Evolutionary conservation across 53 echinoderm and acorn worm species (phyloP).

Genomic region (Apostichopus leukothele): DNA sequence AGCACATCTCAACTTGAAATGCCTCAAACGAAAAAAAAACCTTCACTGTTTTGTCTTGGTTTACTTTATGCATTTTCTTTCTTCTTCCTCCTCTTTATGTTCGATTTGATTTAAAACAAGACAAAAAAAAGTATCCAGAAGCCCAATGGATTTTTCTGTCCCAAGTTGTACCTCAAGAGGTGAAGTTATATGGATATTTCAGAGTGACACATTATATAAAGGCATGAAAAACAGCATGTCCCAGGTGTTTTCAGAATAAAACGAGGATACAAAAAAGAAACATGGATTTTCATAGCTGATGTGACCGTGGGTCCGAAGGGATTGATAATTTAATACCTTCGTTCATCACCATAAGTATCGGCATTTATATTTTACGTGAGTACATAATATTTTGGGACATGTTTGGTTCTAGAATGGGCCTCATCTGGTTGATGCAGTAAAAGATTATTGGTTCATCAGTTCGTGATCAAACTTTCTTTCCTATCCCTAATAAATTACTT

Average conservation of each 20-base stretch:
- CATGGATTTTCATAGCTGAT: background rate
- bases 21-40: too few relatives aligned
- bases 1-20: too few relatives aligned
- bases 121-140: too few relatives aligned
- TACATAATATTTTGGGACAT: slow-evolving; percentile 12
- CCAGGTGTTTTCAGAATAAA: background rate
- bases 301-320: background rate
- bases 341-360: background rate
- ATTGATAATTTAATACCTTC: background rate
- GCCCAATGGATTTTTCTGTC: background rate
- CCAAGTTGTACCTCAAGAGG: background rate
- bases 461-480: background rate
- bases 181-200: background rate
- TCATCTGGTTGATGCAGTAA: background rate
- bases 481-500: background rate
- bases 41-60: too few relatives aligned
- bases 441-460: background rate
- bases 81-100: too few relatives aligned
- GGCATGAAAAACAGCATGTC: background rate
- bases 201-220: background rate
- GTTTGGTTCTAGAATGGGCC: slow-evolving; percentile 5
- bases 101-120: too few relatives aligned
- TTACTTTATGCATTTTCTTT: too few relatives aligned
- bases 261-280: background rate
- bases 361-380: background rate